A percentile compares a stretch with the other conserved stretches of the same genome.
Conservation (phyloP, 2,113 vertebrate genomes). For the Centropus unirufus region DNA sequence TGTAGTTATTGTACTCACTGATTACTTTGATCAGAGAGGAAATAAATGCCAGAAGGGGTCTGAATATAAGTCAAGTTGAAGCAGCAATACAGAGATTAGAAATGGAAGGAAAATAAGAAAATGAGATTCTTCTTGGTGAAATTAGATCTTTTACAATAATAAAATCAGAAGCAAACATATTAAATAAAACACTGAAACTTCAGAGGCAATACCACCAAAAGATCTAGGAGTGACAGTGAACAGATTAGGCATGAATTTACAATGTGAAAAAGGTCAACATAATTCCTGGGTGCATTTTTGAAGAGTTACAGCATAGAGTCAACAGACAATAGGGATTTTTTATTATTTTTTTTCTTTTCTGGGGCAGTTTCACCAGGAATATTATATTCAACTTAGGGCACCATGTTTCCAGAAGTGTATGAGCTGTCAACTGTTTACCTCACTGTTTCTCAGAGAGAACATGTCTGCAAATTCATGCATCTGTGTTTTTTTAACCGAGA, state of each 20-base stretch:
- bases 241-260: not conserved
- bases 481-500: not conserved
- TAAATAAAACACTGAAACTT: not conserved
- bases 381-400: not conserved
- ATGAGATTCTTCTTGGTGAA: slow-evolving; percentile 14
- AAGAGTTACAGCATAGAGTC: not conserved
- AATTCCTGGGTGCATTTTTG: not conserved
- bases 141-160: slow-evolving; percentile 22
- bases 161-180: not conserved
- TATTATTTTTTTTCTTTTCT: not conserved
- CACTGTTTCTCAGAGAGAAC: not conserved
- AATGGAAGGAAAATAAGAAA: slow-evolving; percentile 29
- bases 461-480: not conserved
- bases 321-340: not conserved
- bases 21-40: slow-evolving; percentile 47
- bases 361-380: not conserved
- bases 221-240: not conserved
- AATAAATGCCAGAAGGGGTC: slow-evolving; percentile 46
- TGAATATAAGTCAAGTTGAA: slow-evolving; percentile 37
- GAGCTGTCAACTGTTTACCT: not conserved
- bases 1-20: slow-evolving; percentile 44
- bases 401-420: not conserved
- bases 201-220: not conserved
- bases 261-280: not conserved
- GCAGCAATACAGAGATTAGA: slow-evolving; percentile 23